Evolutionary conservation across 2,113 vertebrate genomes (phyloP).

Genomic region (Opisthocomus hoazin): DNA sequence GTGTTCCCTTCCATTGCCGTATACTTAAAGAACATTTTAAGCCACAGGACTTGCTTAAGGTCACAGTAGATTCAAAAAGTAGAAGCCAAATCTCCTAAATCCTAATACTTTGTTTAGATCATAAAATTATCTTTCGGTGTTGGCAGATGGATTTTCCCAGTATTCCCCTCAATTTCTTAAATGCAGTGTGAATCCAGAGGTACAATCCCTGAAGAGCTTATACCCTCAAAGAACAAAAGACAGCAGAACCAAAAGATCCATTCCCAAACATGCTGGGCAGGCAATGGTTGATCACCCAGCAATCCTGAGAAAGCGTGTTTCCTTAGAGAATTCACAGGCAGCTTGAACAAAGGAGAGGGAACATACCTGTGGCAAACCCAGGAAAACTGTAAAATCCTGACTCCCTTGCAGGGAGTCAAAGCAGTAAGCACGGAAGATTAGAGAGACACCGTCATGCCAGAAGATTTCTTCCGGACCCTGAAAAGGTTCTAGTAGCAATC

Average conservation of each 20-base stretch:
- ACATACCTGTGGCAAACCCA: background rate
- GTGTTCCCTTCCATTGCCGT: background rate
- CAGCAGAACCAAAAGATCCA: background rate
- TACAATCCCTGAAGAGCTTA: background rate
- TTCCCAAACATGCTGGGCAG: background rate
- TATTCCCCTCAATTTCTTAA: background rate
- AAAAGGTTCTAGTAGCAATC: background rate
- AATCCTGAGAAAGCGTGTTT: accelerated
- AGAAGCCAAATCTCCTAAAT: background rate
- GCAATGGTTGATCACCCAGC: background rate
- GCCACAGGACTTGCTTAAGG: background rate
- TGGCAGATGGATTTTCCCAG: background rate
- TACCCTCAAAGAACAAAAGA: background rate
- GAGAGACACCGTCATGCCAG: background rate
- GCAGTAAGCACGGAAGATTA: background rate
- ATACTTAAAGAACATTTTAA: background rate
- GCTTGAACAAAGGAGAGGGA: background rate
- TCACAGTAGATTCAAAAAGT: background rate
- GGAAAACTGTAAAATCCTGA: background rate
- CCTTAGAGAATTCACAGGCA: background rate
- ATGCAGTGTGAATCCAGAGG: background rate
- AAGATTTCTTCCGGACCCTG: background rate
- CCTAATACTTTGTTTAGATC: background rate
- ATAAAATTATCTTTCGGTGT: background rate
- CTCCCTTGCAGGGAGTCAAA: background rate